Base-by-base conservation (phyloP, 2,888 invertebrate species). In the Baccha elongata region DNA sequence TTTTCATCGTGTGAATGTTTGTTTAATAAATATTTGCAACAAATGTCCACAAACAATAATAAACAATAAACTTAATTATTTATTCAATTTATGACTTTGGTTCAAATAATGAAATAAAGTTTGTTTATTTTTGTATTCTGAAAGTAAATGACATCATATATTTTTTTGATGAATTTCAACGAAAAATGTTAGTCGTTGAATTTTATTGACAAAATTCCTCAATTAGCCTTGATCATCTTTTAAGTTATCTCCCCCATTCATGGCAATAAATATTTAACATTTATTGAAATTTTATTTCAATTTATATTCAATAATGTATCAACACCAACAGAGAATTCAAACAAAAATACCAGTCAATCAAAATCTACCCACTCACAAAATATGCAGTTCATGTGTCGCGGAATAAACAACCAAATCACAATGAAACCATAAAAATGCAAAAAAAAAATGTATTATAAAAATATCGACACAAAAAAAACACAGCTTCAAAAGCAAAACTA, bases 321-420 rank as follows among this genome's bases (percentile, higher is more conserved):
- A 60, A 60, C 60, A 60, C 60, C 60, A 60, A 44, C 60, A 19
- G 42, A 32, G n/a, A 29, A 37, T 19, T 8, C 42, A 7, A 19
- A 60, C 4, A 5, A 29, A 60, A 44, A 44, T 29, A 23, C 44
- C 13, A 26, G 7, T 40, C 46, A 55, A 44, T 72, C 40, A 48
- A 65, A 48, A 40, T 40, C 55, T 37, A 26, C 73, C 64, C 53
- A 64, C 64, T 53, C 65, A 37, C 37, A 55, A 55, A 55, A 23
- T 55, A 64, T 44, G 46, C 72, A 53, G 42, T 32, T 15, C 13
- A 44, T 73, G 44, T 42, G 21, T 26, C 10, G 40, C 21, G 21
- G 10, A 58, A 69, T 26, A 60, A 72, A 23, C 21, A 71, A 62
- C 26, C 10, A 35, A 62, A 48, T 17, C 15, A 8, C 15, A 55